Conservation (phyloP, 2,888 invertebrate species). For the Zygogramma bicolorata region DNA sequence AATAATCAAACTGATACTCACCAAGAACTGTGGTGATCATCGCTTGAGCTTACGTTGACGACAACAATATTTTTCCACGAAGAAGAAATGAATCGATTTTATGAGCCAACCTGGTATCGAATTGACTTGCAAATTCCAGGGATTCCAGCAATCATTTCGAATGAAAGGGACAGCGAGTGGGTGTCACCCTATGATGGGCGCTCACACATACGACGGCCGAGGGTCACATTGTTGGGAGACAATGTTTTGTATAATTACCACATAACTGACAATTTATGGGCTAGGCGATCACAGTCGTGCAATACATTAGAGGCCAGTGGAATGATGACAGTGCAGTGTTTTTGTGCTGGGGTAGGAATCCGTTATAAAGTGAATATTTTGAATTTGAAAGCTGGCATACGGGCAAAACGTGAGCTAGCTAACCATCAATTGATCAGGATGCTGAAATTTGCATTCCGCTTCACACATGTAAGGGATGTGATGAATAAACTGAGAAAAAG, state of each 20-base stretch:
- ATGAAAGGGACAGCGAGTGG: constrained; percentile 24
- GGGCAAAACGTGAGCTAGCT: too few relatives aligned
- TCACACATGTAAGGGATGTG: too few relatives aligned
- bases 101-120: not conserved
- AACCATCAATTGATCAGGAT: too few relatives aligned
- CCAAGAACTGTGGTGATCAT: too few relatives aligned
- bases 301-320: not conserved
- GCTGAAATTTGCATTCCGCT: too few relatives aligned
- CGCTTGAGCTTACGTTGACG: too few relatives aligned
- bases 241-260: constrained; percentile 63
- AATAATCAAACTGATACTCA: too few relatives aligned
- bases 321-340: not conserved
- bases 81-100: not conserved
- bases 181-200: constrained; percentile 16
- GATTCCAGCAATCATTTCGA: constrained; percentile 6
- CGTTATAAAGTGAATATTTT: too few relatives aligned
- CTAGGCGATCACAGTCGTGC: constrained; percentile 50
- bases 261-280: constrained; percentile 62
- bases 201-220: constrained; percentile 37
- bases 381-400: too few relatives aligned
- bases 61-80: too few relatives aligned
- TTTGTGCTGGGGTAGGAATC: too few relatives aligned
- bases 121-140: constrained; percentile 18
- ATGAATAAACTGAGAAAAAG: too few relatives aligned
- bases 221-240: constrained; percentile 60